Evolutionary conservation across 2,113 vertebrate species (phyloP), one percentile per base, ranked within the genome.

Genomic region (Neotoma lepida): DNA sequence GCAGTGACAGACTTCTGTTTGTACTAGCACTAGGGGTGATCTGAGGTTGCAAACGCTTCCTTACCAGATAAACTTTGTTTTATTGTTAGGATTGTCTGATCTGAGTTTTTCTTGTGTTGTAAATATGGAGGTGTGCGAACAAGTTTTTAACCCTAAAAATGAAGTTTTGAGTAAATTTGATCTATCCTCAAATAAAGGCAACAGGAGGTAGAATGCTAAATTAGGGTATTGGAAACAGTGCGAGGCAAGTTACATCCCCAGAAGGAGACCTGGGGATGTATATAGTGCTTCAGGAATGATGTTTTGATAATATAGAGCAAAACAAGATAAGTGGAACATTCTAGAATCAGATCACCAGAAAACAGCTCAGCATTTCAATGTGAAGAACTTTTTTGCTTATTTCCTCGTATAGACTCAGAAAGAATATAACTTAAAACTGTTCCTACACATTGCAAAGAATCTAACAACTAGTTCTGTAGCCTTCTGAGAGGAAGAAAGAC

Each of bases 1-100:
- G 3, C 14, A 3, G 95, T 68, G 96, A 88, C 95, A 96, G 97
- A 96, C 96, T 94, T 84, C 1, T 95, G 96, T 97, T 93, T 95
- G 77, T 39, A 80, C 94, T 96, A 14, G 56, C 95, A 24, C 93
- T 84, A 73, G 28, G 5, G 44, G 70, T 86, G 84, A 82, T 90
- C 87, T 66, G 76, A 94, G 46, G 63, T 82, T 70, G 76, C 26
- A 86, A 63, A 41, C 4, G 0, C 80, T 90, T 93, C 3, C 71
- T 77, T 76, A 80, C 76, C 85, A 80, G 86, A 93, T 82, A 66
- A 44, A 49, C 63, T 95, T 63, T 85, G 76, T 82, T 86, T 90
- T 89, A 89, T 93, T 92, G 87, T 64, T 66, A 10, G 68, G 51
- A 5, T 88, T 91, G 63, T 95, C 71, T 94, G 81, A 20, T 63